Percentiles rank a stretch among this genome's conserved stretches.
Evolutionary conservation across 2,888 invertebrate species (phyloP).

Genomic region (Idaea biselata): DNA sequence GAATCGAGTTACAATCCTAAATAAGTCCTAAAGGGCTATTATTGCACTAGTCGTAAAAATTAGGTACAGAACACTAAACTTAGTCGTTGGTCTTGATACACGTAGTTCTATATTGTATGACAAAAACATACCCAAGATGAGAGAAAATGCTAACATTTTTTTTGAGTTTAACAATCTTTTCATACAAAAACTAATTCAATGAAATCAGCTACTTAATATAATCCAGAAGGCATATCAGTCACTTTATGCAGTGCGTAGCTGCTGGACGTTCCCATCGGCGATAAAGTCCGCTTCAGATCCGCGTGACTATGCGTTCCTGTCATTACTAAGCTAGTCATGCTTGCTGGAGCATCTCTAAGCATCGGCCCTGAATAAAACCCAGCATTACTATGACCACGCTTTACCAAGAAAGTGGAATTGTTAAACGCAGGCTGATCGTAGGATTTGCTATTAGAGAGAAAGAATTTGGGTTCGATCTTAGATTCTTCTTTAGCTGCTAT

Average conservation of each 20-base stretch:
- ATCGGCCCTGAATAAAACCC: conserved; percentile 84
- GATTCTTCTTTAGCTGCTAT: conserved; percentile 56
- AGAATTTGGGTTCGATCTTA: conserved; percentile 60
- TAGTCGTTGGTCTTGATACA: conserved; percentile 75
- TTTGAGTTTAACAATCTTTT: not conserved
- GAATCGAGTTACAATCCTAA: not conserved
- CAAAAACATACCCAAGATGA: conserved; percentile 7
- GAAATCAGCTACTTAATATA: conserved; percentile 74
- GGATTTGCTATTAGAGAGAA: conserved; percentile 56
- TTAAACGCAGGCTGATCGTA: conserved; percentile 62
- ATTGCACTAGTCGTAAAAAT: conserved; percentile 74
- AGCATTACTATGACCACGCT: conserved; percentile 82
- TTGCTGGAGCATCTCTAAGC: conserved; percentile 70
- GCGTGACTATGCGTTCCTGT: conserved; percentile 69
- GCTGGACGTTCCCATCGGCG: conserved; percentile 58
- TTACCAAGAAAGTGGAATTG: conserved; percentile 81
- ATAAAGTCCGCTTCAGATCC: conserved; percentile 68
- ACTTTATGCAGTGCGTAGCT: conserved; percentile 81
- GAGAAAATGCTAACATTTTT: conserved; percentile 4
- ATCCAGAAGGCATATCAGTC: conserved; percentile 86
- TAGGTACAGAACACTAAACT: conserved; percentile 68
- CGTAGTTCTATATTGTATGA: conserved; percentile 26
- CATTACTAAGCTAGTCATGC: conserved; percentile 71
- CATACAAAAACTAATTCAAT: not conserved
- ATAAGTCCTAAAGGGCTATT: conserved; percentile 46